Percentiles rank a stretch among this genome's conserved stretches.
phyloP scores from a whole-genome alignment of 2,113 vertebrate species.

The Neogale vison region DNA sequence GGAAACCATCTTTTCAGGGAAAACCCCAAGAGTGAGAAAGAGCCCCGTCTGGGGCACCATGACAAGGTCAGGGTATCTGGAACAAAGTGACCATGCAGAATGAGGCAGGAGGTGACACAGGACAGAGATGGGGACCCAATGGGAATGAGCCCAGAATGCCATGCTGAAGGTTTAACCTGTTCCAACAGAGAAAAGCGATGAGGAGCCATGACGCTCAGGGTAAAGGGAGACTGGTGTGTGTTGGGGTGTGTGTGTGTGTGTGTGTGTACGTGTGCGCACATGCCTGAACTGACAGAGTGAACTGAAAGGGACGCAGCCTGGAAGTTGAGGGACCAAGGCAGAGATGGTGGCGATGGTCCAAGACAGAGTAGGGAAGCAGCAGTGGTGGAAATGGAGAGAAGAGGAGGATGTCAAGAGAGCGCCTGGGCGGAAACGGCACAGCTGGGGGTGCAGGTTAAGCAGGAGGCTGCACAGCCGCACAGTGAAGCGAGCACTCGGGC shows the following conservation, averaged over 20 bases:
- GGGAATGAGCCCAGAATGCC: neutral
- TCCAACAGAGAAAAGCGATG: neutral
- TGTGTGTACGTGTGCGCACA: rapidly evolving
- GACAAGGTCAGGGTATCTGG: neutral
- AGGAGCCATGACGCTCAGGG: neutral
- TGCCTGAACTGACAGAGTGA: neutral
- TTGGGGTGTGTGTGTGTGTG: no score
- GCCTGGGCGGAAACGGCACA: rapidly evolving
- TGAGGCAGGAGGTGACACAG: neutral
- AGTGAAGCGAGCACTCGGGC: rapidly evolving
- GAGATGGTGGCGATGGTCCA: neutral
- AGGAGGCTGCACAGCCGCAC: rapidly evolving
- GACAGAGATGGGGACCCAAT: neutral
- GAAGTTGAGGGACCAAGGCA: neutral
- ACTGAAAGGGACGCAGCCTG: neutral
- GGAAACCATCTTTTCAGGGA: neutral
- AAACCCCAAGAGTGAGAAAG: neutral
- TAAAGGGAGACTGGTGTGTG: neutral
- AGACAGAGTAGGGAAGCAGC: neutral
- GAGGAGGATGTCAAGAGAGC: neutral
- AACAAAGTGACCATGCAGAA: neutral
- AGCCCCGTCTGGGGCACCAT: neutral
- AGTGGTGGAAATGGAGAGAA: no score
- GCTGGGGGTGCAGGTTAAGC: rapidly evolving
- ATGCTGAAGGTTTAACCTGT: neutral